Base-by-base conservation (phyloP, 2,888 invertebrate genomes). In the Andrena hattorfiana region DNA sequence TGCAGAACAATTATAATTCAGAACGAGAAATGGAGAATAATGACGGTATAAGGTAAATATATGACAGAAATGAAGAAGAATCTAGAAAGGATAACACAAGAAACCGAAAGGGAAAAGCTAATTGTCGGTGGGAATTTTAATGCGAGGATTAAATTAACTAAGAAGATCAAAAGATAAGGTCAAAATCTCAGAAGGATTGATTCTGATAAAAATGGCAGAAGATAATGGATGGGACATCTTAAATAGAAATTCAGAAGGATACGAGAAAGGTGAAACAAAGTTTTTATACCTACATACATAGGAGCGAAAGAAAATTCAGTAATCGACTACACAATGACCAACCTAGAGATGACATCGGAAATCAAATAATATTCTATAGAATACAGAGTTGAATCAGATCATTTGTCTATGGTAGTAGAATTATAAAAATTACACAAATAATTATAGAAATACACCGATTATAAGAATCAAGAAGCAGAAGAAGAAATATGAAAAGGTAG, bases 241-340 rank as follows among this genome's bases (percentile, higher is more conserved):
- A 16, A 70, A 70, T 8, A 48, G 69, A 35, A 54, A 54, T 5
- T 26, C 10, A 26, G 28, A 23, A n/a, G 59, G 59, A 5, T 59
- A 70, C 28, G 59, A 59, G 16, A 28, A 59, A 13, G 60, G 69
- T 5, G 69, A 70, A 42, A 60, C 13, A 5, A 28, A 5, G 28
- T 28, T 28, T 28, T 28, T 28, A 28, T 28, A 5, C 5, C 28
- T 13, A 70, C 59, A 2, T 70, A 59, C 35, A 56, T 26, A 16
- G 69, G 59, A n/a, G 32, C 26, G 2, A 70, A 28, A 35, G 59
- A 60, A 7, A 35, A 60, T n/a, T 26, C 59, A 13, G 28, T 59
- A 16, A 70, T 70, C 20, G 48, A 59, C 16, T 28, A 28, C 28
- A 28, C 28, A 28, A 13, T 70, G 23, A 48, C 6, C 16, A 20